These are phyloP conservation scores for Auanema freiburgensis DNA, from an alignment of 2,888 invertebrate species.

Conservation along the genomic window DNA sequence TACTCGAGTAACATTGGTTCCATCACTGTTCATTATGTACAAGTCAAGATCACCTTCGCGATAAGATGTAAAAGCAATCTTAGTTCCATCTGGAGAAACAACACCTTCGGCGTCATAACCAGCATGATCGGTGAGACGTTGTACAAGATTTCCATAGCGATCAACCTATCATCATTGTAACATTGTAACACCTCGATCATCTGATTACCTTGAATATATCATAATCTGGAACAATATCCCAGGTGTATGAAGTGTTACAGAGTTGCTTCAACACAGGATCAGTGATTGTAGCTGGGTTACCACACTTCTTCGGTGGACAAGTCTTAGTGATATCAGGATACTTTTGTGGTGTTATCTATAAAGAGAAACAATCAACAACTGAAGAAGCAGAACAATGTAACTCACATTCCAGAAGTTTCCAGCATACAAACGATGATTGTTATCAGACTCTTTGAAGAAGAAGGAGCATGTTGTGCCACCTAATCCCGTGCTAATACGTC, in stretches of 20 bases:
- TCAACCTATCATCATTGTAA: conserved; percentile 38
- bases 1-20: conserved; percentile 44
- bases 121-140: conserved; percentile 43
- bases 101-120: conserved; percentile 60
- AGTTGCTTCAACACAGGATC: conserved; percentile 38
- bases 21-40: conserved; percentile 54
- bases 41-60: conserved; percentile 55
- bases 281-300: conserved; percentile 24
- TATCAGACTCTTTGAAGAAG: conserved; percentile 51
- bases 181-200: not conserved
- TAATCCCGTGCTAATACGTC: conserved; percentile 46
- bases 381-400: not conserved
- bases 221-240: conserved; percentile 56
- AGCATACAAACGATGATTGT: conserved; percentile 54
- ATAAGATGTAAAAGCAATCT: conserved; percentile 56
- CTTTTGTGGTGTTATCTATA: too few species aligned
- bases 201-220: conserved; percentile 51
- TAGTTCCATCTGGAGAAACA: conserved; percentile 47
- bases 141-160: conserved; percentile 53
- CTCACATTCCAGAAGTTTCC: conserved; percentile 53
- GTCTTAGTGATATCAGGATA: conserved; percentile 39
- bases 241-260: conserved; percentile 54
- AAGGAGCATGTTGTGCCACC: conserved; percentile 59
- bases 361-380: conserved; percentile 9
- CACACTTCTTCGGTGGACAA: conserved; percentile 51